Percentiles rank a stretch among this genome's conserved stretches.
Evolutionary conservation across 2,888 invertebrate species (phyloP).

Genomic region (Pyrrhia umbra): DNA sequence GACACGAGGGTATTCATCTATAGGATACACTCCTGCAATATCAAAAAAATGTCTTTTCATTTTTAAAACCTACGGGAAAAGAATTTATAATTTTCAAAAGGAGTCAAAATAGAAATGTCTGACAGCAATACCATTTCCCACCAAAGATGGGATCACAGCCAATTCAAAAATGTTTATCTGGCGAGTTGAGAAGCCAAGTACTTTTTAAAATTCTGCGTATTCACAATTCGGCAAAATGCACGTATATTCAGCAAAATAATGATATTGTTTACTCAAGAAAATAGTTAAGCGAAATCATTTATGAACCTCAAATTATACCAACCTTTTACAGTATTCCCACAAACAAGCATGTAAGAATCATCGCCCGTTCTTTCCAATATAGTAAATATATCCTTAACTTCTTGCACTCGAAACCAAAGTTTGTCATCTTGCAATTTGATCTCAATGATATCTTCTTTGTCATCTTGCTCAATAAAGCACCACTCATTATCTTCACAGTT

Average conservation of each 20-base stretch:
- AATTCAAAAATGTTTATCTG: neutral
- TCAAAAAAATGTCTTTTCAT: too few species aligned
- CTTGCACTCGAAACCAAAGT: slow-evolving; percentile 88
- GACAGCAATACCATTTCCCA: too few species aligned
- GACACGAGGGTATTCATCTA: slow-evolving; percentile 75
- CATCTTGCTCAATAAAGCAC: slow-evolving; percentile 55
- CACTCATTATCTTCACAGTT: slow-evolving; percentile 74
- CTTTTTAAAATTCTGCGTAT: too few species aligned
- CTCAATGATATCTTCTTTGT: slow-evolving; percentile 67
- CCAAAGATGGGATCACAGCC: neutral
- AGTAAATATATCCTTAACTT: slow-evolving; percentile 86
- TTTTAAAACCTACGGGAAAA: too few species aligned
- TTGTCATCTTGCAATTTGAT: slow-evolving; percentile 67
- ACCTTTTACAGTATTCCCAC: slow-evolving; percentile 95
- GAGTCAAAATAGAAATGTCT: too few species aligned
- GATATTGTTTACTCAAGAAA: neutral
- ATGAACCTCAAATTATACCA: neutral
- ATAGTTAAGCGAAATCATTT: too few species aligned
- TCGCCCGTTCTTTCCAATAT: slow-evolving; percentile 79
- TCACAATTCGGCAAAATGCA: too few species aligned
- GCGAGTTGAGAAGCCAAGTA: neutral
- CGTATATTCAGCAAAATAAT: neutral
- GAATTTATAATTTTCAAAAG: too few species aligned
- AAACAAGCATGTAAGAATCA: slow-evolving; percentile 91
- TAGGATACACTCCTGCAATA: slow-evolving; percentile 81